phyloP scores from a whole-genome alignment of 2,888 invertebrate genomes.

The Epinotia demarniana region DNA sequence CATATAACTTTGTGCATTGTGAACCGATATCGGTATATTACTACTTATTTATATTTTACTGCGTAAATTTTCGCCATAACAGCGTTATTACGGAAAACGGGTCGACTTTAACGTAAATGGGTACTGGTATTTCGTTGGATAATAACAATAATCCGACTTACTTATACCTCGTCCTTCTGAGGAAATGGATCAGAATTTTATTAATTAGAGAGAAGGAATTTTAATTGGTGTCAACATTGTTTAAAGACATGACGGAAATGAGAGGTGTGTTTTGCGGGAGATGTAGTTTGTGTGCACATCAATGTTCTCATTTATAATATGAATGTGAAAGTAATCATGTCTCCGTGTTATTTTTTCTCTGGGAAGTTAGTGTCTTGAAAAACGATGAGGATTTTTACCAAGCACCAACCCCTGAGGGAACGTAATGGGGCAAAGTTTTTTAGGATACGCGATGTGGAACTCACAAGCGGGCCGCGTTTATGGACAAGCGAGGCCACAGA shows the following conservation, averaged over 20 bases:
- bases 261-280: too few relatives aligned
- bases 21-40: slow-evolving; percentile 38
- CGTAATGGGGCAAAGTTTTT: too few relatives aligned
- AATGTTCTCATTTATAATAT: too few relatives aligned
- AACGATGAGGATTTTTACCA: background rate
- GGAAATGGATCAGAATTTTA: background rate
- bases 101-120: slow-evolving; percentile 3
- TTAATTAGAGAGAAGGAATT: background rate
- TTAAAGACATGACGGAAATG: too few relatives aligned
- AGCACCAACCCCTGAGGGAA: background rate
- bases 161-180: background rate
- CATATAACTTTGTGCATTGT: slow-evolving; percentile 43
- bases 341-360: too few relatives aligned
- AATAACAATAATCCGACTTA: background rate
- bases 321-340: too few relatives aligned
- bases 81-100: slow-evolving; percentile 25
- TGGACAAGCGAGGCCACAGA: background rate
- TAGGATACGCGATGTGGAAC: too few relatives aligned
- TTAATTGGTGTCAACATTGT: background rate
- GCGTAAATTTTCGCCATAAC: slow-evolving; percentile 34
- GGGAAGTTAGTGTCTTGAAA: background rate
- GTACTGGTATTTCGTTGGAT: background rate
- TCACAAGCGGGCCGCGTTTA: background rate
- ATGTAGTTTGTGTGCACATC: too few relatives aligned
- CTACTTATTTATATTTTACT: slow-evolving; percentile 40